Base-by-base conservation (phyloP, 2,888 invertebrate species). In the Abrostola tripartita region DNA sequence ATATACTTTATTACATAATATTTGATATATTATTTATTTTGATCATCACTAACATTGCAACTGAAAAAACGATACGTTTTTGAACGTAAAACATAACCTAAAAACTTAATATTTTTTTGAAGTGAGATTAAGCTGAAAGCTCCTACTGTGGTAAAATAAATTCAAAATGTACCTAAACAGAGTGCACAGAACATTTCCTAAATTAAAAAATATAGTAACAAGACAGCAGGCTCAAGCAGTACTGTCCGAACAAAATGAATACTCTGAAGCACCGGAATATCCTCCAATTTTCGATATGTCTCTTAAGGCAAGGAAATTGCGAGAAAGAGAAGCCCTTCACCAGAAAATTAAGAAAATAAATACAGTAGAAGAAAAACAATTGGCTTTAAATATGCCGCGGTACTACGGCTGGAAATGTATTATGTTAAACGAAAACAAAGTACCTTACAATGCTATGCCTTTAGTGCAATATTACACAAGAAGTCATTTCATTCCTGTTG, bases 301-400 rank as follows among this genome's bases (percentile, higher is more conserved):
- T 0, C 87, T 82, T 10, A 84, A 92, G 78, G 96, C 95, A 7
- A 92, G 84, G 65, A 91, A 92, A 64, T 86, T 90, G 78, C 94
- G 96, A 50, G 85, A 91, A 62, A 88, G 92, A 0, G 85, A 95
- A 70, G 74, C 82, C 1, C 90, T 95, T 87, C 91, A 96, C 79
- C 93, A 96, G 12, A 94, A 95, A 82, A 95, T 98, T 11, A 95
- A 95, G 85, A 87, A 93, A 0, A 81, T 97, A 10, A 95, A 96
- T 62, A 98, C 97, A 0, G 95, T 98, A 0, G 98, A 98, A 91
- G 98, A 98, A 86, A 98, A 98, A 85, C 95, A 97, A 79, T 96
- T 98, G 57, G 97, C 97, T 78, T 83, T 98, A 36, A 98, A 98
- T 86, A 96, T 98, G 96, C 97, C 97, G 0, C 95, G 95, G 54